Evolutionary conservation across 2,888 invertebrate genomes (phyloP).

Genomic region (Drosophila emarginata): DNA sequence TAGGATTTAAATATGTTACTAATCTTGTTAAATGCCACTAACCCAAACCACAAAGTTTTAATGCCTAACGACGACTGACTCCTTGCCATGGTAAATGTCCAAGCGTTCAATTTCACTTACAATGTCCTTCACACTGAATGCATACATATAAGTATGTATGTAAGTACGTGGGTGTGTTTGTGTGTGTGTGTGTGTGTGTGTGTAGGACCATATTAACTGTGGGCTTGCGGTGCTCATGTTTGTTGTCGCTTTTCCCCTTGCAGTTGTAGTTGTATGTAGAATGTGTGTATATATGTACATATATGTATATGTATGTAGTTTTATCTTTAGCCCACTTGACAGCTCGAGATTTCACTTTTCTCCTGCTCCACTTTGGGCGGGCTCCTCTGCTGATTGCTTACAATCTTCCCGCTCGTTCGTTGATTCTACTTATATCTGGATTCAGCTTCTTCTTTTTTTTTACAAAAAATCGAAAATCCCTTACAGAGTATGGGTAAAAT

Average conservation of each 20-base stretch:
- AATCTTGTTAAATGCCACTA: conserved; percentile 2
- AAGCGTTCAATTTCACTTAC: conserved; percentile 61
- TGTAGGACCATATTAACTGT: conserved; percentile 56
- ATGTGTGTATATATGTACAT: conserved; percentile 19
- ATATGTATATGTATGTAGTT: no score
- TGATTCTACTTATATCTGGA: conserved; percentile 1
- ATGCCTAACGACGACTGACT: conserved; percentile 17
- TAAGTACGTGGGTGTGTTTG: conserved; percentile 7
- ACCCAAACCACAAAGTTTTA: conserved; percentile 13
- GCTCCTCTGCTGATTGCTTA: conserved; percentile 57
- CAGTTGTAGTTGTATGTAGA: conserved; percentile 17
- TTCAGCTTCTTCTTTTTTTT: conserved; percentile 24
- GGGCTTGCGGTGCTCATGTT: conserved; percentile 13
- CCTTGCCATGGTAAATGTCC: conserved; percentile 37
- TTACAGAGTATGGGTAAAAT: conserved; percentile 27
- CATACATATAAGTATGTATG: conserved; percentile 17
- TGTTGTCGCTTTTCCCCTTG: conserved; percentile 5
- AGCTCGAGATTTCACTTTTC: conserved; percentile 58
- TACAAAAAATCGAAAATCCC: conserved; percentile 60
- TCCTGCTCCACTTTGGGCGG: conserved; percentile 16
- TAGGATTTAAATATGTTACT: not conserved
- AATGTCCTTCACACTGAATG: conserved; percentile 67
- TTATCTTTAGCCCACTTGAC: conserved; percentile 59
- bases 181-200: conserved; percentile 8
- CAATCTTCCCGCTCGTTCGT: conserved; percentile 44